Percentiles rank a stretch among this genome's conserved stretches.
These are phyloP conservation scores for Mormyrus proboscirostris DNA, from an alignment of 2,797 vertebrate species.

Conservation along the genomic window DNA sequence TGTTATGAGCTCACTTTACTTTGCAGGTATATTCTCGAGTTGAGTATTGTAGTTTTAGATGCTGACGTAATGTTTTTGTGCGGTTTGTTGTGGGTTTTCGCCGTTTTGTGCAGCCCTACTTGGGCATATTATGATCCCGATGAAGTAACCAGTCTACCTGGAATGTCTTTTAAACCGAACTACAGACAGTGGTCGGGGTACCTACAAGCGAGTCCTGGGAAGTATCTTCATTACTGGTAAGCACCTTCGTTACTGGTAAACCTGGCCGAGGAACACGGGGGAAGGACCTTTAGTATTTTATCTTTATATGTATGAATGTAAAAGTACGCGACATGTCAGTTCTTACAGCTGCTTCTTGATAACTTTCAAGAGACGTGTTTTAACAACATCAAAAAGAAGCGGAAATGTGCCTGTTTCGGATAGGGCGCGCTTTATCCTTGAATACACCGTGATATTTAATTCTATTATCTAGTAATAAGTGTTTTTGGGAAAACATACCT, in stretches of 20 bases:
- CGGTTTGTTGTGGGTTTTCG: slow-evolving; percentile 30
- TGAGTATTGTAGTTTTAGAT: background rate
- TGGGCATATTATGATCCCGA: slow-evolving; percentile 55
- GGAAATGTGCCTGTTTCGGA: background rate
- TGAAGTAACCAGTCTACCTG: slow-evolving; percentile 55
- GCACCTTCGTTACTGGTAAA: slow-evolving; percentile 16
- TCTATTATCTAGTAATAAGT: background rate
- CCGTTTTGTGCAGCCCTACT: slow-evolving; percentile 11
- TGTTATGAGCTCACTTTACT: background rate
- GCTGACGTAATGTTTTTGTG: slow-evolving; percentile 12
- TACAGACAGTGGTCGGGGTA: slow-evolving; percentile 67
- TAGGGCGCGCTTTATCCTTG: background rate
- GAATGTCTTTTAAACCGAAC: slow-evolving; percentile 56
- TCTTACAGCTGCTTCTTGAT: background rate
- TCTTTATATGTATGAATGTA: background rate
- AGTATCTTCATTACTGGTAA: slow-evolving; percentile 68
- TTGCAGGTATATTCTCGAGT: background rate
- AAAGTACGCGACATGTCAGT: background rate
- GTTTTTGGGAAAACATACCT: background rate
- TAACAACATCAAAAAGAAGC: background rate
- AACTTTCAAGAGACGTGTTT: background rate
- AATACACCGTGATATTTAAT: background rate
- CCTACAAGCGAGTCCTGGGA: slow-evolving; percentile 51
- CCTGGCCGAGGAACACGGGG: background rate
- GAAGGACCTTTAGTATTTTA: background rate